These are phyloP conservation scores for Psophia crepitans DNA, from an alignment of 2,113 vertebrate species.

Conservation along the genomic window DNA sequence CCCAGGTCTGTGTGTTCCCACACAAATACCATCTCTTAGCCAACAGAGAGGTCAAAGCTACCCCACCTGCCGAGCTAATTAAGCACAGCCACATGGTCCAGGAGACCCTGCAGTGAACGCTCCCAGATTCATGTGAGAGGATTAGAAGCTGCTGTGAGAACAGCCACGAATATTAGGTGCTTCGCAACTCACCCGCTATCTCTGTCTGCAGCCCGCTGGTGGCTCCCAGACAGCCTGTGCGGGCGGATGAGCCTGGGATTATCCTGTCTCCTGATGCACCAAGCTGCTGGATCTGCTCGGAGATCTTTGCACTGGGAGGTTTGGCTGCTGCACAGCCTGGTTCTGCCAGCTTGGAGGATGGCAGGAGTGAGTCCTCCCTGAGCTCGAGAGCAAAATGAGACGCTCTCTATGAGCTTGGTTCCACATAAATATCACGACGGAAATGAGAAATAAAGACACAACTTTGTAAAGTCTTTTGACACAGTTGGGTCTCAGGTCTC, in stretches of 20 bases:
- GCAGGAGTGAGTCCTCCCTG: background rate
- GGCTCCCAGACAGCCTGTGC: background rate
- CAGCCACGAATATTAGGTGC: accelerated
- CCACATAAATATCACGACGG: background rate
- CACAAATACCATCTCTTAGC: background rate
- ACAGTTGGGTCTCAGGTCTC: background rate
- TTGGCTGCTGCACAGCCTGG: background rate
- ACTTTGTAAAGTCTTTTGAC: background rate
- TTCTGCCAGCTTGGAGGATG: background rate
- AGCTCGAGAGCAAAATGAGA: background rate
- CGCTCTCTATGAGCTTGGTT: background rate
- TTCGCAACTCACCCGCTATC: background rate
- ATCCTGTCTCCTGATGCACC: background rate
- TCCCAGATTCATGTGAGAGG: background rate
- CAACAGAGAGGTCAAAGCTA: background rate
- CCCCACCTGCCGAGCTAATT: background rate
- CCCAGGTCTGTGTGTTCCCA: background rate
- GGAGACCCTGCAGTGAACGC: background rate
- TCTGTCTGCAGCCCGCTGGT: background rate
- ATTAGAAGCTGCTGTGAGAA: background rate
- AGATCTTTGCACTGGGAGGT: background rate
- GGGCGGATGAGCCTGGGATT: background rate
- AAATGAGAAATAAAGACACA: background rate
- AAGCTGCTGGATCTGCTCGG: background rate
- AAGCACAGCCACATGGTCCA: background rate